These are phyloP conservation scores for Brachyrhaphis roseni DNA, from an alignment of 2,797 vertebrate genomes.

Conservation along the genomic window DNA sequence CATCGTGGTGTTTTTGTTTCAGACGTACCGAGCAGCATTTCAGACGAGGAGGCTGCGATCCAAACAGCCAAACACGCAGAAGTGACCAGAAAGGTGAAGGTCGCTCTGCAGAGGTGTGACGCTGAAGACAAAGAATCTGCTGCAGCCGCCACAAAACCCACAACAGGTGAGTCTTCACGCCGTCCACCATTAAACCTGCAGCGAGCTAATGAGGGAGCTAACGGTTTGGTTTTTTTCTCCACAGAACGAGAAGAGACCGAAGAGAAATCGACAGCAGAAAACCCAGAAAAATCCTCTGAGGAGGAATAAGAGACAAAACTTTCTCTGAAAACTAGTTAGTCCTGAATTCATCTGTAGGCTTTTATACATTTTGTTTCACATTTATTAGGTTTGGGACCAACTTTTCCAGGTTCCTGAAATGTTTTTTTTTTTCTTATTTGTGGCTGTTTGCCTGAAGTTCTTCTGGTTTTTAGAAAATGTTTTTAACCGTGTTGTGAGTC, in stretches of 20 bases:
- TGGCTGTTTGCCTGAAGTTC: conserved; percentile 11
- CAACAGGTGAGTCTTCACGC: conserved; percentile 29
- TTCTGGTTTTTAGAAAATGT: not conserved
- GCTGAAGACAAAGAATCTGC: conserved; percentile 5
- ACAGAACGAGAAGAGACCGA: conserved; percentile 16
- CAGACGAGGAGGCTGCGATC: conserved; percentile 48
- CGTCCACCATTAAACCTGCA: not conserved
- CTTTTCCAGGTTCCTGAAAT: conserved; percentile 26
- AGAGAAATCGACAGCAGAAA: conserved; percentile 11
- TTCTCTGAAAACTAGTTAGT: conserved; percentile 6
- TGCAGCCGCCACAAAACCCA: conserved; percentile 9
- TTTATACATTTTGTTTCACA: conserved; percentile 32
- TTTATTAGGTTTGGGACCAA: conserved; percentile 45
- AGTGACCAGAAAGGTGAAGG: conserved; percentile 63
- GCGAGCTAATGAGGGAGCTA: not conserved
- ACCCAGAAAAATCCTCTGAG: conserved; percentile 32
- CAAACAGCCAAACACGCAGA: conserved; percentile 46
- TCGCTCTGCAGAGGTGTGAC: conserved; percentile 69
- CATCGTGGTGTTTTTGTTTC: not conserved
- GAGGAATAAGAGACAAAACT: conserved; percentile 26
- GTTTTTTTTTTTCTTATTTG: conserved; percentile 10
- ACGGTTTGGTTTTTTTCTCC: conserved; percentile 1
- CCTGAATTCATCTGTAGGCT: conserved; percentile 8
- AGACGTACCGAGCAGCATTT: conserved; percentile 37
- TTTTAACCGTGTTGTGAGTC: conserved; percentile 19